Conservation (phyloP, 2,113 vertebrate species). For the Xiphophorus couchianus region DNA sequence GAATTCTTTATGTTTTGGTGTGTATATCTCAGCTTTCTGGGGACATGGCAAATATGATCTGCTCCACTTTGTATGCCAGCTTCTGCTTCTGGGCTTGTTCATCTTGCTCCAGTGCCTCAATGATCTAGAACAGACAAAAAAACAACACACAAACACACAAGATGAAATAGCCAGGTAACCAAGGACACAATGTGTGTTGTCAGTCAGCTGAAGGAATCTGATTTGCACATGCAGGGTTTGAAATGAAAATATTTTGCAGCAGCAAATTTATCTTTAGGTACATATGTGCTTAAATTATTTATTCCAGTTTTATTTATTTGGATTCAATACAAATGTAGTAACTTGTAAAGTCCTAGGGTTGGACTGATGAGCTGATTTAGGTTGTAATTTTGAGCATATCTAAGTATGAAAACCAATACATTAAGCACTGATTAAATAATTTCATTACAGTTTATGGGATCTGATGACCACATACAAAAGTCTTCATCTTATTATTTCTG, state of each 20-base stretch:
- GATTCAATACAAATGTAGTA: too few relatives aligned
- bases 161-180: conserved; percentile 13
- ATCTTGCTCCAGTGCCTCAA: conserved; percentile 90
- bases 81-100: conserved; percentile 93
- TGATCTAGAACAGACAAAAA: conserved; percentile 79
- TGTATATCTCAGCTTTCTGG: conserved; percentile 87
- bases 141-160: conserved; percentile 26
- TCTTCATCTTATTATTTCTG: too few relatives aligned
- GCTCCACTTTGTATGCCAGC: conserved; percentile 91
- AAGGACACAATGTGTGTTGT: conserved; percentile 11
- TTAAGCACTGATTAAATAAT: not conserved
- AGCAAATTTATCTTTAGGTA: not conserved
- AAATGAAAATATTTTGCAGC: not conserved
- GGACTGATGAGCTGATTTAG: too few relatives aligned
- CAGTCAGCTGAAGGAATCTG: conserved; percentile 2
- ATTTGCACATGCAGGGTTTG: not conserved
- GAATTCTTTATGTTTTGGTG: conserved; percentile 3
- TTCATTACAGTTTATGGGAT: not conserved
- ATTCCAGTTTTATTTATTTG: too few relatives aligned
- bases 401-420: not conserved
- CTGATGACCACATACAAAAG: not conserved
- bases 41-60: conserved; percentile 90
- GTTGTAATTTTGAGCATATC: too few relatives aligned
- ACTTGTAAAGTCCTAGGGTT: too few relatives aligned
- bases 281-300: too few relatives aligned